These are phyloP conservation scores for Acleris laterana DNA, from an alignment of 2,888 invertebrate genomes.

Conservation along the genomic window DNA sequence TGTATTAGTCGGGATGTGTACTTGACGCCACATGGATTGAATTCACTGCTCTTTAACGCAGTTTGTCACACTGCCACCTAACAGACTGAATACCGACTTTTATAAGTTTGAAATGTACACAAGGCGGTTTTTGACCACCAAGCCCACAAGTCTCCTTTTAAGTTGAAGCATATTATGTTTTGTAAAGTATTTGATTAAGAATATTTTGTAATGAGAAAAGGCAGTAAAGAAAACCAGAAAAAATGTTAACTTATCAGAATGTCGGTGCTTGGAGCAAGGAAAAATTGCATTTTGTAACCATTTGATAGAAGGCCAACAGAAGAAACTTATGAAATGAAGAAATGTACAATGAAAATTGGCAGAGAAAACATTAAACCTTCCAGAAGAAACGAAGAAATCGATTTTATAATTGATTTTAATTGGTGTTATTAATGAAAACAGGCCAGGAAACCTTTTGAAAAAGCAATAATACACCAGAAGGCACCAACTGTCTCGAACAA, in stretches of 20 bases:
- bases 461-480: no score
- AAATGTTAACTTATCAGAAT: background rate
- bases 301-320: no score
- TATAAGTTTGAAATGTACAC: slow-evolving; percentile 12
- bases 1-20: slow-evolving; percentile 47
- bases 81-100: slow-evolving; percentile 13
- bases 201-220: background rate
- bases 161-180: slow-evolving; percentile 18
- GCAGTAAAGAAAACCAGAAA: background rate
- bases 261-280: no score
- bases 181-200: slow-evolving; percentile 8
- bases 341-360: no score
- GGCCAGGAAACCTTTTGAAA: no score
- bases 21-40: slow-evolving; percentile 29
- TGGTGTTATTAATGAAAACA: no score
- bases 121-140: slow-evolving; percentile 21
- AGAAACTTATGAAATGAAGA: no score
- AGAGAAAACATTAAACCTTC: no score
- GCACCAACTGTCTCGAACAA: no score
- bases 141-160: slow-evolving; percentile 22
- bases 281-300: no score
- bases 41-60: slow-evolving; percentile 16
- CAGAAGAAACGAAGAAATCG: no score
- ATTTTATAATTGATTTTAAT: no score
- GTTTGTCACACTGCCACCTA: slow-evolving; percentile 12